Percentiles rank a stretch among this genome's conserved stretches.
Conservation (phyloP, 2,797 vertebrate genomes). For the Dromococcyx pavoninus region DNA sequence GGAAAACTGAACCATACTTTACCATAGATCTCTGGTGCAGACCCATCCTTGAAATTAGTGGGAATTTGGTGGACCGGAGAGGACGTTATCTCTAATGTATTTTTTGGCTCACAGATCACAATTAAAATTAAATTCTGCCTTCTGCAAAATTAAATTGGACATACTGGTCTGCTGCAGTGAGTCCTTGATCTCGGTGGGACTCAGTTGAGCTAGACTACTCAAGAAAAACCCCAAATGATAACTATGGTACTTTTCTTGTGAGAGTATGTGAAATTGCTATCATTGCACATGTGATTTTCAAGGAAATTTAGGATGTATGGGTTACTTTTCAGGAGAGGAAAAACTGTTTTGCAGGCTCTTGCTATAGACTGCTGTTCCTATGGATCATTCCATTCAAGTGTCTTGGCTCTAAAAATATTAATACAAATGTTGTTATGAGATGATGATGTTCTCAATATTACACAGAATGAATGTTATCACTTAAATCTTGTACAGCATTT, state of each 20-base stretch:
- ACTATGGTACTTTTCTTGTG: background rate
- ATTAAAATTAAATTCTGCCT: slow-evolving; percentile 62
- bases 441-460: background rate
- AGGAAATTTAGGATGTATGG: background rate
- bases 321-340: background rate
- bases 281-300: background rate
- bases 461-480: slow-evolving; percentile 29
- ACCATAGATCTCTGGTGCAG: slow-evolving; percentile 34
- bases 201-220: background rate
- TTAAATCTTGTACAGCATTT: slow-evolving; percentile 72
- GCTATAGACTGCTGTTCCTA: background rate
- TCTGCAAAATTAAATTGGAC: slow-evolving; percentile 55
- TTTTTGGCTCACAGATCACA: slow-evolving; percentile 56
- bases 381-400: background rate
- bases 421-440: slow-evolving; percentile 26
- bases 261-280: background rate
- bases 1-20: background rate
- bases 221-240: background rate
- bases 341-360: background rate
- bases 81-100: slow-evolving; percentile 28
- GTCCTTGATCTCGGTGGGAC: background rate
- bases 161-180: slow-evolving; percentile 4
- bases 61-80: slow-evolving; percentile 32
- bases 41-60: slow-evolving; percentile 56
- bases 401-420: slow-evolving; percentile 37